Conservation (phyloP, 2,888 invertebrate genomes). For the Cheilosia impressa region DNA sequence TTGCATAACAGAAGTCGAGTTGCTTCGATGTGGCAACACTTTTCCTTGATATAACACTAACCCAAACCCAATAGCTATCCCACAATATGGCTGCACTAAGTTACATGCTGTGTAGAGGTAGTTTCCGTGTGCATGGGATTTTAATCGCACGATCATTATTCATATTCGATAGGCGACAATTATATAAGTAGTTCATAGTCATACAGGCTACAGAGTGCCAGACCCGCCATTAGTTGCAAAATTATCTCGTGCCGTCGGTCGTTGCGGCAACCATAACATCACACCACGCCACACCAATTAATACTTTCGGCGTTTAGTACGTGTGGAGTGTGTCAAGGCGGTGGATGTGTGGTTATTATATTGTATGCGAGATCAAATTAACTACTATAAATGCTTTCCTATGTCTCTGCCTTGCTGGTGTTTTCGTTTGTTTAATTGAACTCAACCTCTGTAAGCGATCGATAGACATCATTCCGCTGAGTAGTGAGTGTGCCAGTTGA, state of each 20-base stretch:
- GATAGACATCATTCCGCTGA: neutral
- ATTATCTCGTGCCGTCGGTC: constrained; percentile 7
- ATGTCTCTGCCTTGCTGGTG: constrained; percentile 14
- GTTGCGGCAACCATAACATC: neutral
- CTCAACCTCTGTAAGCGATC: constrained; percentile 26
- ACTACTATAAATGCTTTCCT: neutral
- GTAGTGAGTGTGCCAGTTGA: constrained; percentile 22
- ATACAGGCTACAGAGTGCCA: neutral
- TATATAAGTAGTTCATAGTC: constrained; percentile 11
- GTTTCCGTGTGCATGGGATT: constrained; percentile 24
- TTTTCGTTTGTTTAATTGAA: constrained; percentile 15
- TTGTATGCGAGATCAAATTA: constrained; percentile 10
- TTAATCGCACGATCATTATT: constrained; percentile 59
- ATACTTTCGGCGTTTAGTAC: constrained; percentile 32
- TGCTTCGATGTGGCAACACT: constrained; percentile 21
- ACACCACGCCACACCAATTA: constrained; percentile 7
- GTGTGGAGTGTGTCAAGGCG: constrained; percentile 62
- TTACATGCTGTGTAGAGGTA: neutral
- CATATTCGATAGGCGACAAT: constrained; percentile 32
- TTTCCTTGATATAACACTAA: constrained; percentile 1
- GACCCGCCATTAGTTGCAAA: constrained; percentile 37
- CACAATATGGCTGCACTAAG: neutral
- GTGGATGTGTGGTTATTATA: constrained; percentile 20
- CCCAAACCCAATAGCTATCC: neutral
- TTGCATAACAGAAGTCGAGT: neutral